Evolutionary conservation across 2,888 invertebrate species (phyloP).

Genomic region (Phytoseiulus persimilis): DNA sequence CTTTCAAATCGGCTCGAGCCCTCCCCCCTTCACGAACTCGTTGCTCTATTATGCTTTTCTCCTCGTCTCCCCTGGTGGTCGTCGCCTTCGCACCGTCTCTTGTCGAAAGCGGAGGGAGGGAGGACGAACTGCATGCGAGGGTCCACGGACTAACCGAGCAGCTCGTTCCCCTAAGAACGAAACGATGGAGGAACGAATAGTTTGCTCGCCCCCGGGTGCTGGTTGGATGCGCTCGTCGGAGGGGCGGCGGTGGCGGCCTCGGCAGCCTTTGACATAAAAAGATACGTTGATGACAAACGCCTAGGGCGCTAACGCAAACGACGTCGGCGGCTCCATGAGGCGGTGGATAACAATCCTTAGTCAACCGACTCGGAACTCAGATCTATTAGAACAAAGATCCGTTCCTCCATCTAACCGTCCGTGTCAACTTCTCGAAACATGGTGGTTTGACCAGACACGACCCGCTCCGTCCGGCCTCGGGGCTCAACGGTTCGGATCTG

Average conservation of each 20-base stretch:
- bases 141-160: neutral
- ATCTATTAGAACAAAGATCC: neutral
- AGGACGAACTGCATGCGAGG: neutral
- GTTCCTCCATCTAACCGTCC: no score
- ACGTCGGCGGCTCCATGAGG: neutral
- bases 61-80: neutral
- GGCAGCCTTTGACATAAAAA: neutral
- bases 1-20: neutral
- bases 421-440: no score
- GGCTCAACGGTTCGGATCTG: no score
- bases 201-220: neutral
- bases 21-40: neutral
- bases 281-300: neutral
- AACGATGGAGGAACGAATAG: neutral
- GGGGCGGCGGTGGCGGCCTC: no score
- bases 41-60: neutral
- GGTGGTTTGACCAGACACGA: no score
- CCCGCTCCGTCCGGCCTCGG: no score
- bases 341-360: neutral
- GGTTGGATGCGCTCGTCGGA: neutral
- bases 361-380: neutral
- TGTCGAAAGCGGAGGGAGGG: neutral
- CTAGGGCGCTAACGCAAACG: neutral
- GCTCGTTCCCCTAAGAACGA: neutral
- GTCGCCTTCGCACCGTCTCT: neutral